A percentile compares a stretch with the other conserved stretches of the same genome.
Evolutionary conservation across 1,140 invertebrate genomes (phyloP).

Genomic region (Potamilus streckersoni): DNA sequence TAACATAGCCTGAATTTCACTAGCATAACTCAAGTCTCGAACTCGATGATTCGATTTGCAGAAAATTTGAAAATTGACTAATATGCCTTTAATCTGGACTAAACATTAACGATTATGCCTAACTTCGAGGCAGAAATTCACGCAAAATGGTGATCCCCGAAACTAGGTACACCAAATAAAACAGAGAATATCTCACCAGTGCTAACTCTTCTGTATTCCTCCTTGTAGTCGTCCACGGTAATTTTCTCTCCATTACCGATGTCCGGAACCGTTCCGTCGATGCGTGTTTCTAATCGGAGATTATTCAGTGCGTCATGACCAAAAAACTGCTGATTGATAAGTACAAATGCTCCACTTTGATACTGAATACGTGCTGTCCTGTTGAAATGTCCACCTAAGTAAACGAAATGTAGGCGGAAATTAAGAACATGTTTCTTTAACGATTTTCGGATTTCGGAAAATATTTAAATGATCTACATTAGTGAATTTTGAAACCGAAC

Average conservation of each 20-base stretch:
- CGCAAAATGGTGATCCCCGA: too few species aligned
- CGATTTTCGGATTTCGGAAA: too few species aligned
- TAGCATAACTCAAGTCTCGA: too few species aligned
- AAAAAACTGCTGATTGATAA: slow-evolving; percentile 81
- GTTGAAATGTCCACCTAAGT: slow-evolving; percentile 83
- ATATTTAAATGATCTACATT: too few species aligned
- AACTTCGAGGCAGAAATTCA: too few species aligned
- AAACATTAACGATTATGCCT: too few species aligned
- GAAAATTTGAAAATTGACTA: too few species aligned
- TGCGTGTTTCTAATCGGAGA: slow-evolving; percentile 77
- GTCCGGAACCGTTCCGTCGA: slow-evolving; percentile 82
- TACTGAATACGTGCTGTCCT: slow-evolving; percentile 76
- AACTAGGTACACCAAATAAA: too few species aligned
- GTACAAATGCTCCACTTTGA: slow-evolving; percentile 72
- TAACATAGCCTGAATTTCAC: too few species aligned
- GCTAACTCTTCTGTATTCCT: slow-evolving; percentile 81
- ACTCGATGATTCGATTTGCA: too few species aligned
- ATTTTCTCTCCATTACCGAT: slow-evolving; percentile 76
- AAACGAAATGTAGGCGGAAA: neutral
- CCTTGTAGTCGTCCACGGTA: slow-evolving; percentile 82
- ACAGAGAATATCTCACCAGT: slow-evolving; percentile 67
- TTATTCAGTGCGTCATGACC: slow-evolving; percentile 94
- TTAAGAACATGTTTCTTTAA: neutral
- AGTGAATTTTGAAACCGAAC: too few species aligned
- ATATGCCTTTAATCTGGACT: too few species aligned